Percentiles rank a stretch among this genome's conserved stretches.
Conservation (phyloP, 2,113 vertebrate species). For the Echinops telfairi region DNA sequence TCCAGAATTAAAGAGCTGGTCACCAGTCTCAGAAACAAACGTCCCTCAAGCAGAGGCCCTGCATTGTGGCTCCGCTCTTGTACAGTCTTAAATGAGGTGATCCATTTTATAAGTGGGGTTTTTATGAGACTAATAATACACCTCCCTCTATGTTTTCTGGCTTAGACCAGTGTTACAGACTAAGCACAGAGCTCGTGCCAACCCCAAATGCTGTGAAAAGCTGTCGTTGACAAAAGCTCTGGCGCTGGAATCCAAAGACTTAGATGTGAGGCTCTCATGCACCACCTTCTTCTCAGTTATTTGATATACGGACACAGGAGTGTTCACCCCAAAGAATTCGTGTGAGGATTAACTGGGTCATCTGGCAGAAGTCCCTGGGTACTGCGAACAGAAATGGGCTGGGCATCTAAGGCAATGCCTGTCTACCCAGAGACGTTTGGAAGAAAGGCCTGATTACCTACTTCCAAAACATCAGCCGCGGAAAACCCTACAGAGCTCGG, state of each 20-base stretch:
- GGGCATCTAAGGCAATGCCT: not conserved
- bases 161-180: not conserved
- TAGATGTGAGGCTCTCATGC: not conserved
- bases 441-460: not conserved
- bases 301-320: not conserved
- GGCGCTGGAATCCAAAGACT: not conserved
- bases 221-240: not conserved
- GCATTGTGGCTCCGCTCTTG: not conserved
- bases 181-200: not conserved
- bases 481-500: not conserved
- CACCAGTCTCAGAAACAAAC: not conserved
- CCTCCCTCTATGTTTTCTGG: not conserved
- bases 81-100: not conserved
- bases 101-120: not conserved
- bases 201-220: not conserved
- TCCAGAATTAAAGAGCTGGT: not conserved
- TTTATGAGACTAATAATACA: not conserved
- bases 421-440: not conserved
- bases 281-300: not conserved
- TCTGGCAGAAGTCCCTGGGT: not conserved
- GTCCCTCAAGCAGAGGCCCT: not conserved
- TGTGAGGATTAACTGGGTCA: too few species aligned
- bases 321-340: not conserved
- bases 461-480: not conserved
- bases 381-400: not conserved